A percentile compares a stretch with the other conserved stretches of the same genome.
These are phyloP conservation scores for Picus viridis DNA, from an alignment of 2,797 vertebrate species.

Conservation along the genomic window DNA sequence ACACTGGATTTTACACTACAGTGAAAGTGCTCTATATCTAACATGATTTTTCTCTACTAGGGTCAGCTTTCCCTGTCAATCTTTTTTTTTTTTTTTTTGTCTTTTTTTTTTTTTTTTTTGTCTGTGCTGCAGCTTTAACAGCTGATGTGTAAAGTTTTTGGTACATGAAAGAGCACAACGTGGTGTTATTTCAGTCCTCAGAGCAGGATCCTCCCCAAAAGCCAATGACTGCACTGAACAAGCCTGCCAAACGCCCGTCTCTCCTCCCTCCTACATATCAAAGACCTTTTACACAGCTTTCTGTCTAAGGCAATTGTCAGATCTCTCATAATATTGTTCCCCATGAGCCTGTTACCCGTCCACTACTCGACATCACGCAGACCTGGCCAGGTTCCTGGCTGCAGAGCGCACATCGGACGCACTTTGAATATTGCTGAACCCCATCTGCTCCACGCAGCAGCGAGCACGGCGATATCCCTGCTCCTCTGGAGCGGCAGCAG, in stretches of 20 bases:
- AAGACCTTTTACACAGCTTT: constrained; percentile 33
- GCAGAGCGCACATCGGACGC: not conserved
- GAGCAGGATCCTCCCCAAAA: constrained; percentile 57
- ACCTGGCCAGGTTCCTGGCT: not conserved
- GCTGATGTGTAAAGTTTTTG: constrained; percentile 51
- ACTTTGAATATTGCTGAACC: constrained; percentile 18
- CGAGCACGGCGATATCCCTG: not conserved
- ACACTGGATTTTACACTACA: not conserved
- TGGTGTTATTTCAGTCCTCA: constrained; percentile 37
- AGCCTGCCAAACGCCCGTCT: constrained; percentile 28
- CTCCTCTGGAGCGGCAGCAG: constrained; percentile 1
- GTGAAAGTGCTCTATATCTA: not conserved
- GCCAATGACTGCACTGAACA: constrained; percentile 57
- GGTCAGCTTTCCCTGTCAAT: not conserved
- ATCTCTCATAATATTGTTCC: not conserved
- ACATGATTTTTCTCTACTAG: not conserved
- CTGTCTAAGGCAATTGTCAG: constrained; percentile 28
- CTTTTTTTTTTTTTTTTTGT: not conserved
- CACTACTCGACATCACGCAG: not conserved
- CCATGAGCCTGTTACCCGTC: constrained; percentile 38
- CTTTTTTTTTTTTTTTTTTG: not conserved
- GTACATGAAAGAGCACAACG: constrained; percentile 24
- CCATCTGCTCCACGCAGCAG: constrained; percentile 59
- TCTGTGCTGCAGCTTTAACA: constrained; percentile 27
- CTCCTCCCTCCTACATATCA: constrained; percentile 38